Conservation (phyloP, 2,797 vertebrate species). For the Euphonia xanthogaster region DNA sequence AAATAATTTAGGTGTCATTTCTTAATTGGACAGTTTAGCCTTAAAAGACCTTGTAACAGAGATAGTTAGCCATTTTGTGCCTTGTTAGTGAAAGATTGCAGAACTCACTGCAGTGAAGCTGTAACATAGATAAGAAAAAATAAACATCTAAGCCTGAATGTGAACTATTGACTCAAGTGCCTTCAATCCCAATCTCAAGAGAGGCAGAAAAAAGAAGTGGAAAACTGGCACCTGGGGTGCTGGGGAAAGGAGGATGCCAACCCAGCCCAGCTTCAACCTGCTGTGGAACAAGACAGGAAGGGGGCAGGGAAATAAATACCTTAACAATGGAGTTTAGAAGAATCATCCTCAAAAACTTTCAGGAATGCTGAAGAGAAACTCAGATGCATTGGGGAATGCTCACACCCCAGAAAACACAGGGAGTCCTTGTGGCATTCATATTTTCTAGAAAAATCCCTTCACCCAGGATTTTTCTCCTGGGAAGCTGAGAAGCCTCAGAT, state of each 20-base stretch:
- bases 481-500: too few species aligned
- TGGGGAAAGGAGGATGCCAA: not conserved
- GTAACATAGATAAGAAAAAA: not conserved
- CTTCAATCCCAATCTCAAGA: not conserved
- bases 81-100: not conserved
- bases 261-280: not conserved
- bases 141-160: not conserved
- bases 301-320: not conserved
- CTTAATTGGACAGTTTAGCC: not conserved
- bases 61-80: not conserved
- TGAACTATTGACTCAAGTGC: not conserved
- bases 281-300: not conserved
- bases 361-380: not conserved
- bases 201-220: not conserved
- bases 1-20: not conserved
- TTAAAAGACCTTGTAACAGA: not conserved
- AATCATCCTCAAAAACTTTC: not conserved
- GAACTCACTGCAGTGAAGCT: not conserved
- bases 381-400: not conserved
- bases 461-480: too few species aligned
- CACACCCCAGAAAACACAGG: fast-evolving
- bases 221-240: not conserved
- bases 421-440: not conserved
- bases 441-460: too few species aligned
- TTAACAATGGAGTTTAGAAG: not conserved